Conservation (phyloP, 1,140 invertebrate genomes). For the Melipona quadrifasciata region DNA sequence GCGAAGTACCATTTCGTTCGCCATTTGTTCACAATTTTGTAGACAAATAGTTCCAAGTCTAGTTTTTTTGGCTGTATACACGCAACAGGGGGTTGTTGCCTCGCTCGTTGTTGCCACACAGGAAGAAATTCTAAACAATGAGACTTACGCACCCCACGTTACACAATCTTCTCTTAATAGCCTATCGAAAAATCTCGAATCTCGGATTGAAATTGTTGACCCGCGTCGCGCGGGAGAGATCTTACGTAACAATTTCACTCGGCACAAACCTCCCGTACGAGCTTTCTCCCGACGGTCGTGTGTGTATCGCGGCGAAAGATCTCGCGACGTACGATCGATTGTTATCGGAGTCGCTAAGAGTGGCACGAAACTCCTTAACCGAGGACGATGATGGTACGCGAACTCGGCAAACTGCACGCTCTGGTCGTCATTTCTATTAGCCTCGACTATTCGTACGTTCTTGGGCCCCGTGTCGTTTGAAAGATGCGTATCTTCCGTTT, state of each 20-base stretch:
- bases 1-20: no score
- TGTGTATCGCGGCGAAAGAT: not conserved
- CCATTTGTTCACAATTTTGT: no score
- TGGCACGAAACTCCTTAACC: not conserved
- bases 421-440: not conserved
- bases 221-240: not conserved
- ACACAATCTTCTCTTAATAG: not conserved
- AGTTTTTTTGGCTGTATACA: no score
- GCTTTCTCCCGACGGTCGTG: not conserved
- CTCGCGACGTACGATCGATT: conserved; percentile 1
- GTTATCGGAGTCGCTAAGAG: not conserved
- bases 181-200: not conserved
- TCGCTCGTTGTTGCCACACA: no score
- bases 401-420: not conserved
- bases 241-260: not conserved
- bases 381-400: no score
- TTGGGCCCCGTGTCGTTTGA: not conserved
- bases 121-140: no score
- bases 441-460: not conserved
- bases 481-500: conserved; percentile 18
- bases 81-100: no score
- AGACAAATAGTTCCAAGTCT: no score
- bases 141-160: not conserved
- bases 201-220: not conserved
- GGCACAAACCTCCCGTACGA: not conserved